A percentile compares a stretch with the other conserved stretches of the same genome.
phyloP scores from a whole-genome alignment of 1,140 invertebrate species.

The Neodiprion fabricii region DNA sequence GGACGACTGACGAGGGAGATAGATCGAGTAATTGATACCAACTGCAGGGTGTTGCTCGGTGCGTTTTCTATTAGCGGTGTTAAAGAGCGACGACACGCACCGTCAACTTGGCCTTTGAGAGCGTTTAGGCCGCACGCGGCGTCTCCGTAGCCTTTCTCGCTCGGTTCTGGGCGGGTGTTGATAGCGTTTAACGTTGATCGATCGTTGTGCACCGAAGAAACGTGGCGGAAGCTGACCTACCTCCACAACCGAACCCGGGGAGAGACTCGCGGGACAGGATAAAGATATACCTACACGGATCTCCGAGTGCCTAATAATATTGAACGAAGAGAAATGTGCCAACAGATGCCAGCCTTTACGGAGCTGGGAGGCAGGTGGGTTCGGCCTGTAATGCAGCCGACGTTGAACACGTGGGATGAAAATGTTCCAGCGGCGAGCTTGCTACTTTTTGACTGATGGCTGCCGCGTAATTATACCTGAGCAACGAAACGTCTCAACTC shows the following conservation, averaged over 20 bases:
- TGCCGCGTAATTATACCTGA: neutral
- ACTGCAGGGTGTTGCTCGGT: neutral
- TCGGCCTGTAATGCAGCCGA: neutral
- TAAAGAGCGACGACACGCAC: conserved; percentile 1
- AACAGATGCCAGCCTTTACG: conserved; percentile 19
- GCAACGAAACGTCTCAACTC: neutral
- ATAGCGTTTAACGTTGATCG: conserved; percentile 13
- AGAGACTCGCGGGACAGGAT: conserved; percentile 12
- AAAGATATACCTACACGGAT: conserved; percentile 22
- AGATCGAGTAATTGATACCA: neutral
- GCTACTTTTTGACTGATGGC: conserved; percentile 13
- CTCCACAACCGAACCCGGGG: neutral
- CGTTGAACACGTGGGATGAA: conserved; percentile 19
- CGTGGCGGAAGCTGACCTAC: conserved; percentile 10
- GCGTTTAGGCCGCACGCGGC: neutral
- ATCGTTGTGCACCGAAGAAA: conserved; percentile 11
- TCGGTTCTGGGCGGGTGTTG: neutral
- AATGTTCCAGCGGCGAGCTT: neutral
- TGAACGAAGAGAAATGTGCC: conserved; percentile 27
- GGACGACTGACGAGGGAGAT: no score
- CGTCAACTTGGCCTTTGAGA: conserved; percentile 6
- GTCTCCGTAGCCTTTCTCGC: neutral
- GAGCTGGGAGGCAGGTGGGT: conserved; percentile 16
- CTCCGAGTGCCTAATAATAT: conserved; percentile 31
- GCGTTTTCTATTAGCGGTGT: neutral